A percentile compares a stretch with the other conserved stretches of the same genome.
These are phyloP conservation scores for Cheilosia impressa DNA, from an alignment of 2,888 invertebrate species.

Conservation along the genomic window DNA sequence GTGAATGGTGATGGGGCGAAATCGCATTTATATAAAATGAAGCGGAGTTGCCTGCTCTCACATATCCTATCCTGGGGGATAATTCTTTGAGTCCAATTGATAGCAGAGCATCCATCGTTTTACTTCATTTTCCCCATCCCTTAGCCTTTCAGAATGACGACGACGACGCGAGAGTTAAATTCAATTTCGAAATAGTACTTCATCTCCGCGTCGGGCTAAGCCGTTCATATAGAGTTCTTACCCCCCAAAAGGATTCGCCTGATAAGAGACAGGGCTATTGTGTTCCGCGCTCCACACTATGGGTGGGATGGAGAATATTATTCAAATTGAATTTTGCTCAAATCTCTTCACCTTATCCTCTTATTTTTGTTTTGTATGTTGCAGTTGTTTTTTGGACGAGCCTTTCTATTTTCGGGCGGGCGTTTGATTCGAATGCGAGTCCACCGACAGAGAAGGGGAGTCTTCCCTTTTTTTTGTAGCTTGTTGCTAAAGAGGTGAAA, in stretches of 20 bases:
- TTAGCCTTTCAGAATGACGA: slow-evolving; percentile 16
- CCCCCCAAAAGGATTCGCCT: slow-evolving; percentile 41
- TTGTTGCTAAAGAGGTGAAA: slow-evolving; percentile 27
- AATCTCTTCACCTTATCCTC: slow-evolving; percentile 52
- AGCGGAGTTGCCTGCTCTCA: slow-evolving; percentile 21
- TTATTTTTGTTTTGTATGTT: slow-evolving; percentile 4
- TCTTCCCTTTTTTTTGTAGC: neutral
- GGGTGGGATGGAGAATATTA: slow-evolving; percentile 41
- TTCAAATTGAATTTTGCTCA: slow-evolving; percentile 69
- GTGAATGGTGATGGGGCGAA: neutral
- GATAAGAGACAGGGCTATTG: slow-evolving; percentile 54
- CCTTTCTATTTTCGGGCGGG: slow-evolving; percentile 10
- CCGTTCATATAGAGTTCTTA: slow-evolving; percentile 17
- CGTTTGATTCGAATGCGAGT: slow-evolving; percentile 34
- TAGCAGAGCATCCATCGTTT: slow-evolving; percentile 23
- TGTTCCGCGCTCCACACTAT: slow-evolving; percentile 10
- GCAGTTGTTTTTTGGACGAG: slow-evolving; percentile 4
- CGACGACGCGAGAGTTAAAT: slow-evolving; percentile 46
- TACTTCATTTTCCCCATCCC: neutral
- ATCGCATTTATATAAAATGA: slow-evolving; percentile 1
- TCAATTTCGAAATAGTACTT: slow-evolving; percentile 69
- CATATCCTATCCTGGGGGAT: slow-evolving; percentile 38
- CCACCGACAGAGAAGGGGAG: neutral
- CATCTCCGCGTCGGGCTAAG: slow-evolving; percentile 45
- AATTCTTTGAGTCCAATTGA: slow-evolving; percentile 72